Evolutionary conservation across 2,797 vertebrate genomes (phyloP), one percentile per base, ranked within the genome.

Genomic region (Galago senegalensis): DNA sequence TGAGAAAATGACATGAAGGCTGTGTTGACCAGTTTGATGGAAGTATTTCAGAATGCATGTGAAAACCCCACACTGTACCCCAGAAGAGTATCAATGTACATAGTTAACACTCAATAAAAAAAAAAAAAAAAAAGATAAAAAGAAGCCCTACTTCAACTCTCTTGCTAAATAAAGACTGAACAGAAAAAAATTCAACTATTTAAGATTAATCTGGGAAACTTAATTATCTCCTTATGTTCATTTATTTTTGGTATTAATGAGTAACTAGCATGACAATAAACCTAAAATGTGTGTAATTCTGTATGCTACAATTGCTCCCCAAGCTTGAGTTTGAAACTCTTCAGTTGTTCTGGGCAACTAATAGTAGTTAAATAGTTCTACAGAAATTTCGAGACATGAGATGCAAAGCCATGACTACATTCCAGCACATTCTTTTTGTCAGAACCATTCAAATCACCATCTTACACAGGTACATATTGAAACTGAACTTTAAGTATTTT

Each of bases 401-500:
- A 94, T 67, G 84, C 81, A 97, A 98, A 98, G 82, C n/a, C 61
- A 60, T 96, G 80, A 96, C 92, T 85, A 82, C 89, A 81, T 86
- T 95, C 87, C 94, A 96, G 73, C 69, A 83, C 76, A 84, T 93
- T 91, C 81, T 12, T 0, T 87, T 96, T 96, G 60, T 95, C 95
- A 97, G 92, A 97, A 95, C 61, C 96, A 94, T 96, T 98, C 97
- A 98, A 98, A 98, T 98, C 98, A 98, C 94, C 97, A 94, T 98
- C 97, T 96, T 98, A 98, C 98, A 98, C 98, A 98, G 95, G 98
- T 96, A 98, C 98, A 98, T 98, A 98, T 97, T 99, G 98, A 98
- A 99, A 99, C 98, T 99, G 98, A 99, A 99, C 99, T 98, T 99
- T 99, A 99, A 99, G 99, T 98, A 98, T 98, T 99, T 99, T 99